phyloP scores from a whole-genome alignment of 2,888 invertebrate genomes.

The Scaptomyza cyrtandrae region DNA sequence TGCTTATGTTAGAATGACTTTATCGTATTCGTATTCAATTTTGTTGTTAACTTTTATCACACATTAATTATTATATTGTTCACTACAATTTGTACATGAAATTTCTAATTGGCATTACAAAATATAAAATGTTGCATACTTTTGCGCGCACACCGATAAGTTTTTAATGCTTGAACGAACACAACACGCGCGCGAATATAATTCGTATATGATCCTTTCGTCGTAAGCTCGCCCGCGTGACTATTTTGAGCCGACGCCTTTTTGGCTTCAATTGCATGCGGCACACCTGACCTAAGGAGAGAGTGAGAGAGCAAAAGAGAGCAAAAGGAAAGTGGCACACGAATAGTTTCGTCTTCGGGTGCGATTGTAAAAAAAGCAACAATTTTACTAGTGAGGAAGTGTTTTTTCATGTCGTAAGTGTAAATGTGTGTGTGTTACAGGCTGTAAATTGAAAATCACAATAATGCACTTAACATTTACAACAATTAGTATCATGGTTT shows the following conservation, averaged over 20 bases:
- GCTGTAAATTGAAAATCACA: slow-evolving; percentile 34
- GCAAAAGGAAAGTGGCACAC: slow-evolving; percentile 24
- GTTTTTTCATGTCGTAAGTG: slow-evolving; percentile 1
- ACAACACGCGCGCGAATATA: slow-evolving; percentile 25
- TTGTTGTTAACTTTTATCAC: background rate
- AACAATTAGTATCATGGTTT: too few relatives aligned
- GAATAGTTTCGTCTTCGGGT: slow-evolving; percentile 57
- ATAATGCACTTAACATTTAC: too few relatives aligned
- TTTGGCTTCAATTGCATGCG: slow-evolving; percentile 35
- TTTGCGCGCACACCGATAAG: slow-evolving; percentile 49
- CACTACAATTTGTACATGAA: slow-evolving; percentile 5
- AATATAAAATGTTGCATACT: slow-evolving; percentile 50
- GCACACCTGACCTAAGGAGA: slow-evolving; percentile 33
- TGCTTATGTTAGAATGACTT: background rate
- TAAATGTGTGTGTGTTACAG: slow-evolving; percentile 18
- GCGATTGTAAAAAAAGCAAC: slow-evolving; percentile 62
- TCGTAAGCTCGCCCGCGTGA: slow-evolving; percentile 72
- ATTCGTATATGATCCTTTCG: slow-evolving; percentile 66
- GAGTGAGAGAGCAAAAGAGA: slow-evolving; percentile 14
- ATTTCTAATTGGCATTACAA: slow-evolving; percentile 14
- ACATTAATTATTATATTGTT: background rate
- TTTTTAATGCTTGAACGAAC: slow-evolving; percentile 18
- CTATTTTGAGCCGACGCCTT: slow-evolving; percentile 54
- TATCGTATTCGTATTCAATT: background rate
- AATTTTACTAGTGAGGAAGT: slow-evolving; percentile 40